Base-by-base conservation (phyloP, 2,888 invertebrate genomes). In the Lasius fuliginosus region DNA sequence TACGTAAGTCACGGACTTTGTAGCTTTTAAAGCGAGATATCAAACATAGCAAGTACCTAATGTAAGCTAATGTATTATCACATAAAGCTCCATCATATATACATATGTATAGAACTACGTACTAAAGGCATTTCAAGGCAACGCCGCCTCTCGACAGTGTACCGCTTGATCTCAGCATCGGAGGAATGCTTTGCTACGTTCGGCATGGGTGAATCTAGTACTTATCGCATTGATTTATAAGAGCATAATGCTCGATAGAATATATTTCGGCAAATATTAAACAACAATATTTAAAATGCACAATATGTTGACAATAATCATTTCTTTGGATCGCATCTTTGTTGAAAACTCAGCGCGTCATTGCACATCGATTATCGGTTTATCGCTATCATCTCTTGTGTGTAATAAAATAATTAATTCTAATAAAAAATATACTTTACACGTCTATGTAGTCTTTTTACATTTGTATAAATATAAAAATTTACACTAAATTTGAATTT, bases 81-180 rank as follows among this genome's bases (percentile, higher is more conserved):
- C 56, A 56, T 56, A 36, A 71, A n/a, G 58, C 18, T 30, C 56
- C 30, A 42, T 42, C 42, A 53, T 30, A 11, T 71, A 53, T n/a
- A 60, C 30, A 23, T 58, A 71, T 67, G 71, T 40, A 77, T 12
- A 60, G 75, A 74, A 42, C 33, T 58, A 30, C 23, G 42, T 30
- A 42, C 60, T 79, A 79, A 81, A 60, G 27, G 75, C 18, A 60
- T 81, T 74, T 75, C 79, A 81, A 81, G 60, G 76, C 79, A 46
- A 81, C 27, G 58, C 18, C 36, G 27, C 33, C 33, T 33, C 46
- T 36, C 46, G 36, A 42, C 75, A 81, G 79, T 81, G 15, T 75
- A 46, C 33, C 33, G 27, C 56, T 46, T 74, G 76, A 60, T 74
- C 75, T 73, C 74, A 40, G 18, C 53, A 73, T 30, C 74, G 79